Base-by-base conservation (phyloP, 2,888 invertebrate species). In the Drosophila subsilvestris region DNA sequence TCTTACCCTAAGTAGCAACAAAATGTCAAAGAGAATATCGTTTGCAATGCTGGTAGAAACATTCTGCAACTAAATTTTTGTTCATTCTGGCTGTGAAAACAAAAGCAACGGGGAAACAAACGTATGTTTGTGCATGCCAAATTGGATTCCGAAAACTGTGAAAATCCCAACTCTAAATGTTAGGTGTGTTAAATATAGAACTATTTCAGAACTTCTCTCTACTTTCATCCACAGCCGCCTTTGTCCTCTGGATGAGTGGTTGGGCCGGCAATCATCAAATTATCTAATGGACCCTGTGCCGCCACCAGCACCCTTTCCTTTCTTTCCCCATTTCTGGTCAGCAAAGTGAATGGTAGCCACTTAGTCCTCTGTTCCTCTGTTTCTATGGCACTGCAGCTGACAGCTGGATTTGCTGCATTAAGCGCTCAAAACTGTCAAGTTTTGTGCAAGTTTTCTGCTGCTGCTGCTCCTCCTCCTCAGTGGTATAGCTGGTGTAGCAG, bases 401-500 rank as follows among this genome's bases (percentile, higher is more conserved):
- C 72, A 72, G 65, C 70, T 70, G 71, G 55, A 42, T 70, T 59
- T 63, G 58, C 58, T 47, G 70, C 65, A 71, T 72, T 72, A 72
- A 59, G 50, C 20, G 65, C 71, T 56, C 55, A 65, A 58, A 70
- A 53, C 70, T 71, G 55, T 48, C 55, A 51, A 37, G 50, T 22
- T 58, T 29, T 37, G 63, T n/a, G 25, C 9, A 59, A 42, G 48
- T 44, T 48, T 29, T 43, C 27, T 37, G 3, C 14, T 32, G n/a
- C 27, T 9, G 9, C 27, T 9, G 8, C 1, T 27, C 2, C 37
- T 37, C 7, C n/a, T 37, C 37, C 37, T n/a, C 8, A 25, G 27
- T 29, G 17, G 25, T 7, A 42, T 1, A 7, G n/a, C 1, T 3
- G n/a, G 51, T 43, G 27, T 5, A 42, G 51, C 43, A 43, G 27